Percentiles rank a stretch among this genome's conserved stretches.
phyloP scores from a whole-genome alignment of 2,797 vertebrate genomes.

The Streptopelia turtur region DNA sequence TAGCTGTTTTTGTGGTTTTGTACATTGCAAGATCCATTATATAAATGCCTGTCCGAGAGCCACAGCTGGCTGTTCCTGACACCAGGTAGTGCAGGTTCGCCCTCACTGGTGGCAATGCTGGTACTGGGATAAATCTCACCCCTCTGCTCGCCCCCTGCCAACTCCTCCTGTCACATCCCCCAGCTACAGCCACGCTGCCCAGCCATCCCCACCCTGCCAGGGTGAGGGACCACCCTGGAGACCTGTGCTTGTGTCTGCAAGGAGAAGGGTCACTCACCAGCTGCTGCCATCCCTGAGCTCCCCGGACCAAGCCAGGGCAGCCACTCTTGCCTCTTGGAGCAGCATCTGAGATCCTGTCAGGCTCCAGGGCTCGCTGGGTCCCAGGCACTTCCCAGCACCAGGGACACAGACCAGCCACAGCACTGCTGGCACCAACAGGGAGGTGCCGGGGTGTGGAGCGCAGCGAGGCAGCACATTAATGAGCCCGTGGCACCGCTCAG shows the following conservation, averaged over 20 bases:
- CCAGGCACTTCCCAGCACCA: fast-evolving
- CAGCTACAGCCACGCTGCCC: neutral
- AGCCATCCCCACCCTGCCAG: fast-evolving
- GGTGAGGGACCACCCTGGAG: neutral
- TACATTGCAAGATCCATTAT: neutral
- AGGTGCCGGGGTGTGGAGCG: neutral
- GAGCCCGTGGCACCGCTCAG: neutral
- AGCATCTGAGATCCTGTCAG: fast-evolving
- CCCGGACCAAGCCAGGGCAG: fast-evolving
- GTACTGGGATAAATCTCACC: neutral
- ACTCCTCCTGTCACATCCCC: neutral
- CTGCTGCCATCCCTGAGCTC: fast-evolving
- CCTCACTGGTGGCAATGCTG: fast-evolving
- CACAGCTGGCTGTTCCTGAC: neutral
- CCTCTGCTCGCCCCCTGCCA: fast-evolving
- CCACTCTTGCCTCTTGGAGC: fast-evolving
- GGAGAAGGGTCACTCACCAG: fast-evolving
- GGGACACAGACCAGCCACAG: fast-evolving
- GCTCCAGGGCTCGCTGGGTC: fast-evolving
- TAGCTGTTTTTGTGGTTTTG: neutral
- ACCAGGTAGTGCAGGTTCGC: neutral
- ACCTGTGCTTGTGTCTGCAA: fast-evolving
- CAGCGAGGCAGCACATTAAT: neutral
- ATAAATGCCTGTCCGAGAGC: neutral
- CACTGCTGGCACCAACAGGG: neutral